phyloP scores from a whole-genome alignment of 2,888 invertebrate species.

The Aspidiotus destructor region DNA sequence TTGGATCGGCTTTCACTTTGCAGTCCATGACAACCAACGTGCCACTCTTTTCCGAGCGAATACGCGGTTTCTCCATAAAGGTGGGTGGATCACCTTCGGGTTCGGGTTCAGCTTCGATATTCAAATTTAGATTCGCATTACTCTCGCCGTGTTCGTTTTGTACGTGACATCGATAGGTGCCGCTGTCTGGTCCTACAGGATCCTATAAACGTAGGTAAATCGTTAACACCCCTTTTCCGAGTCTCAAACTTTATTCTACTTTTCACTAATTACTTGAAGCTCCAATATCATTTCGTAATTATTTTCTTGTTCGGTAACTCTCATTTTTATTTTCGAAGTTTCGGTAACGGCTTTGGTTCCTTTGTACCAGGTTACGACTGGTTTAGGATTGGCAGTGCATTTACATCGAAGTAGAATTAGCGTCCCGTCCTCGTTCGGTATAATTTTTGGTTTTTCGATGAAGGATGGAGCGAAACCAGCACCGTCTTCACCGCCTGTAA shows the following conservation, averaged over 20 bases:
- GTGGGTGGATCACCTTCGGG: slow-evolving; percentile 88
- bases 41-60: slow-evolving; percentile 71
- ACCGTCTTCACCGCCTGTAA: slow-evolving; percentile 75
- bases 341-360: slow-evolving; percentile 77
- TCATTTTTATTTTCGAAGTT: slow-evolving; percentile 73
- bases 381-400: slow-evolving; percentile 89
- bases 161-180: slow-evolving; percentile 85
- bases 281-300: slow-evolving; percentile 77
- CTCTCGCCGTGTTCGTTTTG: slow-evolving; percentile 93
- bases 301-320: slow-evolving; percentile 69
- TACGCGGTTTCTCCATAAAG: slow-evolving; percentile 82
- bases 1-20: slow-evolving; percentile 70
- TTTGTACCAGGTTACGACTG: slow-evolving; percentile 89
- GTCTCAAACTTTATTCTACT: neutral
- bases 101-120: slow-evolving; percentile 94
- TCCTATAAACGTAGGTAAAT: slow-evolving; percentile 48
- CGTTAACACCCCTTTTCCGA: neutral
- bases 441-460: slow-evolving; percentile 96
- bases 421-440: slow-evolving; percentile 95
- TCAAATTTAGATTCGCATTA: slow-evolving; percentile 90
- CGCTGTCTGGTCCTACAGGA: slow-evolving; percentile 70
- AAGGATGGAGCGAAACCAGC: slow-evolving; percentile 93
- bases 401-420: slow-evolving; percentile 95
- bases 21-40: slow-evolving; percentile 82
- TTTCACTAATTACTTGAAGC: slow-evolving; percentile 52